These are phyloP conservation scores for Zapornia atra DNA, from an alignment of 2,113 vertebrate genomes.

Conservation along the genomic window DNA sequence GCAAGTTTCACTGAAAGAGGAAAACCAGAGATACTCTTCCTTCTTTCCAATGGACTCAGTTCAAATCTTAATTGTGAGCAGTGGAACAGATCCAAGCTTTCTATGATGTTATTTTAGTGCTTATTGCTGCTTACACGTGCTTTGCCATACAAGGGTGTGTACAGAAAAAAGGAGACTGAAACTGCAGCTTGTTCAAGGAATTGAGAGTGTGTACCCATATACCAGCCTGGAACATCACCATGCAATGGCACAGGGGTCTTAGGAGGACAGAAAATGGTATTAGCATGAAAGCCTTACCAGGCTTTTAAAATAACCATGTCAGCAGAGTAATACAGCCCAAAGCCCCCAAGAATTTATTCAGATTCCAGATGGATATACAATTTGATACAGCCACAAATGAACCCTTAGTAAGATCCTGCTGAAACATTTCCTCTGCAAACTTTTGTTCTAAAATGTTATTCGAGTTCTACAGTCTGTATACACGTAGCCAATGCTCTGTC, in stretches of 20 bases:
- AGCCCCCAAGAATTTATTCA: background rate
- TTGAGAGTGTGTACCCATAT: background rate
- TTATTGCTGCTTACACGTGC: background rate
- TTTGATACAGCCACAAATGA: background rate
- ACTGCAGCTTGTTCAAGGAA: background rate
- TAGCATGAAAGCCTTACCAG: background rate
- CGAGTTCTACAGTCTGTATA: background rate
- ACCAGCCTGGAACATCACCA: background rate
- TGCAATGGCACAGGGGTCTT: background rate
- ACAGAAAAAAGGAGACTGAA: background rate
- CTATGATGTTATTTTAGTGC: background rate
- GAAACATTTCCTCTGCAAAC: background rate
- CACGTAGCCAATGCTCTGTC: background rate
- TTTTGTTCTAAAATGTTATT: background rate
- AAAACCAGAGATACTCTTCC: background rate
- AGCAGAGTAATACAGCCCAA: background rate
- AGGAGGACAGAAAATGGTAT: background rate
- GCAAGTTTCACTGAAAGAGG: background rate
- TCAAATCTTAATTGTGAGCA: background rate
- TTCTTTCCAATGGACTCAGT: background rate
- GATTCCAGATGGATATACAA: background rate
- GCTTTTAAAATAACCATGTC: background rate
- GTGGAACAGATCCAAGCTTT: background rate
- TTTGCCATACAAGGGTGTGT: background rate
- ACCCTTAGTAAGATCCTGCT: background rate